Conservation (phyloP, 2,113 vertebrate species). For the Gallinago jamesoni region DNA sequence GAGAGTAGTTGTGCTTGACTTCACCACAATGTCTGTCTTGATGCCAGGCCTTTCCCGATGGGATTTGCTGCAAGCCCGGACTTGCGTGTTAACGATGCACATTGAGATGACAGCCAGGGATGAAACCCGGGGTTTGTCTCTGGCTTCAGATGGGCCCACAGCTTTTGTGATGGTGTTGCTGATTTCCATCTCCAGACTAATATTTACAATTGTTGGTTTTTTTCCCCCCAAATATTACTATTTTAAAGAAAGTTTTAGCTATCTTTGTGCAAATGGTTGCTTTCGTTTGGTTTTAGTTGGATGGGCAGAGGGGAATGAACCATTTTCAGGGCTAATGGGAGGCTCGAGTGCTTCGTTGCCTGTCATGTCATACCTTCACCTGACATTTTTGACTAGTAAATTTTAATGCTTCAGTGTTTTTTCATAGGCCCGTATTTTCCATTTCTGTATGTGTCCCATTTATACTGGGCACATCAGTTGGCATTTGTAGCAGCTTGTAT, state of each 20-base stretch:
- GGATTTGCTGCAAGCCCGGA: not conserved
- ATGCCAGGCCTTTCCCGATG: not conserved
- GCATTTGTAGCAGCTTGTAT: not conserved
- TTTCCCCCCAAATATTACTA: not conserved
- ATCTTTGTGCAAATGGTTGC: not conserved
- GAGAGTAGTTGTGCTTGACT: not conserved
- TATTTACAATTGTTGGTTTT: fast-evolving
- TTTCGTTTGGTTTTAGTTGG: not conserved
- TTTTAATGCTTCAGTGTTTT: not conserved
- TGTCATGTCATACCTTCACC: not conserved
- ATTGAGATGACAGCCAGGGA: not conserved
- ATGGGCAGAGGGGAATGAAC: not conserved
- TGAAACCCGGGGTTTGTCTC: not conserved
- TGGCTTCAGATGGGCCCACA: not conserved
- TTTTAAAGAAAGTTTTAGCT: not conserved
- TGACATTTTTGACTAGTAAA: not conserved
- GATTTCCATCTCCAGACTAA: not conserved
- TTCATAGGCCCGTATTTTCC: not conserved
- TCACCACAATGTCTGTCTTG: not conserved
- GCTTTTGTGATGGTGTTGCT: not conserved
- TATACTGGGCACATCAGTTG: not conserved
- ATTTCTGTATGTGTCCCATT: not conserved
- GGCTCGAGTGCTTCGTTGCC: not conserved
- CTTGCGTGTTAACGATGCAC: not conserved
- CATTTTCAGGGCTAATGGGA: not conserved